Conservation (phyloP, 2,113 vertebrate species). For the Sprattus sprattus region DNA sequence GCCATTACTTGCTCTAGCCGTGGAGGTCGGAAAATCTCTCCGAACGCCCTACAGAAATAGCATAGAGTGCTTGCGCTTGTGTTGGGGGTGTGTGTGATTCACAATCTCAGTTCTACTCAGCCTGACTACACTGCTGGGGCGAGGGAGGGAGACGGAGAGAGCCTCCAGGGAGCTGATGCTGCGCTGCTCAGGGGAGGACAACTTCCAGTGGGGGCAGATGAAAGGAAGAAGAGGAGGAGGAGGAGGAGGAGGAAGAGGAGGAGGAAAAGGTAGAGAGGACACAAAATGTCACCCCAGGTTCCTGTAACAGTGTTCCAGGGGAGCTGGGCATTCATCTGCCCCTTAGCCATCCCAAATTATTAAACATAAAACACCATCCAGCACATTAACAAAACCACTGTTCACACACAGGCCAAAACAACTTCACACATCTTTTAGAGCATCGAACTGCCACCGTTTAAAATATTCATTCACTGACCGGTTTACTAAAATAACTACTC, state of each 20-base stretch:
- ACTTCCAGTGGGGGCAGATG: slow-evolving; percentile 2
- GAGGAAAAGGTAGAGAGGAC: not conserved
- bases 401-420: not conserved
- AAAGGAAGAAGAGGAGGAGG: not conserved
- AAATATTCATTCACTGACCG: too few species aligned
- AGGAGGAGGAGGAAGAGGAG: not conserved
- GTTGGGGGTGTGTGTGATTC: slow-evolving; percentile 69
- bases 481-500: too few species aligned
- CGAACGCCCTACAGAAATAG: slow-evolving; percentile 48
- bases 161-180: not conserved
- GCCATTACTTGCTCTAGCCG: slow-evolving; percentile 25
- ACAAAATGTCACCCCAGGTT: not conserved
- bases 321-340: not conserved
- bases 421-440: not conserved
- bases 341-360: not conserved
- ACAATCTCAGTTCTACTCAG: slow-evolving; percentile 61
- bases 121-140: slow-evolving; percentile 43
- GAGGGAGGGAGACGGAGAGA: slow-evolving; percentile 39
- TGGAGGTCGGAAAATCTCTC: slow-evolving; percentile 63
- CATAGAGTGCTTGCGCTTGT: slow-evolving; percentile 35
- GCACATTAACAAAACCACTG: not conserved
- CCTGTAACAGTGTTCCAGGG: not conserved
- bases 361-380: not conserved
- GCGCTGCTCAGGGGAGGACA: not conserved
- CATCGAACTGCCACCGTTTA: too few species aligned